A percentile compares a stretch with the other conserved stretches of the same genome.
phyloP scores from a whole-genome alignment of 2,797 vertebrate species.

The Channallabes apus region DNA sequence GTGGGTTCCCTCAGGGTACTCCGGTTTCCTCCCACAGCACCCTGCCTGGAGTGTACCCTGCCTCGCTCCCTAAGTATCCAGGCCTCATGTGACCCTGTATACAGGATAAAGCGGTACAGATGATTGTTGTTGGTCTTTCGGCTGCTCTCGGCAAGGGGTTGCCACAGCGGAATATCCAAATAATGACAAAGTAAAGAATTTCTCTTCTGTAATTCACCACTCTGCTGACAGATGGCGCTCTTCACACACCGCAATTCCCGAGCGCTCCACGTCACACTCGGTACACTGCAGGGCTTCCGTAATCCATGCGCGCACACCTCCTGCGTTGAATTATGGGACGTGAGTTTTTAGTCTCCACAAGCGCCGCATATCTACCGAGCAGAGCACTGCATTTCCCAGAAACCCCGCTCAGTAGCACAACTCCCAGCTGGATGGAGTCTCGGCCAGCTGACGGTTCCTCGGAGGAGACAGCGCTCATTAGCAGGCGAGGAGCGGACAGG shows the following conservation, averaged over 20 bases:
- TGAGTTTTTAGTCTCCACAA: not conserved
- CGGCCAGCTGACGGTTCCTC: slow-evolving; percentile 19
- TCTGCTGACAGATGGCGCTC: not conserved
- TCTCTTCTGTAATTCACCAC: not conserved
- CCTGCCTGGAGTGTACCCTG: too few species aligned
- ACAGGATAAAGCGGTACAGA: too few species aligned
- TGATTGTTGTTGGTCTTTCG: too few species aligned
- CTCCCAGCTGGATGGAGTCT: slow-evolving; percentile 15
- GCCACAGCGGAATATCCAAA: too few species aligned
- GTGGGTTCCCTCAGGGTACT: too few species aligned
- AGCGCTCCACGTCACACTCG: slow-evolving; percentile 49
- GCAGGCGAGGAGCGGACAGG: slow-evolving; percentile 34
- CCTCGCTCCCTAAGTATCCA: too few species aligned
- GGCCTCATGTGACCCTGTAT: too few species aligned
- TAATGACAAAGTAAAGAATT: not conserved
- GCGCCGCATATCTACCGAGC: rapidly evolving
- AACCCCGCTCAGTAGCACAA: not conserved
- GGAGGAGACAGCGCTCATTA: slow-evolving; percentile 20
- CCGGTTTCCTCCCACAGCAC: too few species aligned
- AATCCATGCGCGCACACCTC: not conserved
- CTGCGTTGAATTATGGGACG: slow-evolving; percentile 25
- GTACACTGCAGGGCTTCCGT: slow-evolving; percentile 24
- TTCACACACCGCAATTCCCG: not conserved
- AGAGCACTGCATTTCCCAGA: slow-evolving; percentile 39
- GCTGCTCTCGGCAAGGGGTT: too few species aligned